Percentiles rank a stretch among this genome's conserved stretches.
Evolutionary conservation across 1,140 invertebrate species (phyloP).

Genomic region (Lepidurus couesii): DNA sequence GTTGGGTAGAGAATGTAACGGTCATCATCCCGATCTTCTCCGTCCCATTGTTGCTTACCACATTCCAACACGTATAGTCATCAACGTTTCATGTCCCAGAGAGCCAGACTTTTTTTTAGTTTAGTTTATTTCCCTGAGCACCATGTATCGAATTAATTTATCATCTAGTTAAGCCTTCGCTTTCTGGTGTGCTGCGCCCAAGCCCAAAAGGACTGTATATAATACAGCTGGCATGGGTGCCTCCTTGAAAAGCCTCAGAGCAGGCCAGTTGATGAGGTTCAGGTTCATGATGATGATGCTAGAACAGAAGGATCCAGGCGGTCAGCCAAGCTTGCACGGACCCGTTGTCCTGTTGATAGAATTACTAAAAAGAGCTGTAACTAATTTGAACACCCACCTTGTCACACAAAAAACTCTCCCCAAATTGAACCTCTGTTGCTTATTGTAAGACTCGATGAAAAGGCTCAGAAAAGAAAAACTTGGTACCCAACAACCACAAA

Average conservation of each 20-base stretch:
- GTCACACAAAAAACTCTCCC: not conserved
- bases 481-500: not conserved
- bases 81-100: not conserved
- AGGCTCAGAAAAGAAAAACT: not conserved
- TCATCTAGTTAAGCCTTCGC: conserved; percentile 8
- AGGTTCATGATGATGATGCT: not conserved
- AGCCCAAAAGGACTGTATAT: not conserved
- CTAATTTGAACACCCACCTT: conserved; percentile 18
- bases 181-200: not conserved
- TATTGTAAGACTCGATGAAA: not conserved
- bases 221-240: conserved; percentile 17
- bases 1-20: not conserved
- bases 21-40: not conserved
- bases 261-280: conserved; percentile 7
- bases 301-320: not conserved
- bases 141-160: not conserved
- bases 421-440: not conserved
- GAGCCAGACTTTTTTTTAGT: not conserved
- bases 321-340: not conserved
- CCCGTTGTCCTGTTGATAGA: conserved; percentile 1
- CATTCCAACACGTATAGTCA: conserved; percentile 19
- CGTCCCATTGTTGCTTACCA: conserved; percentile 1
- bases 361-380: not conserved
- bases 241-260: not conserved
- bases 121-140: not conserved